Conservation (phyloP, 2,888 invertebrate genomes). For the Tyria jacobaeae region DNA sequence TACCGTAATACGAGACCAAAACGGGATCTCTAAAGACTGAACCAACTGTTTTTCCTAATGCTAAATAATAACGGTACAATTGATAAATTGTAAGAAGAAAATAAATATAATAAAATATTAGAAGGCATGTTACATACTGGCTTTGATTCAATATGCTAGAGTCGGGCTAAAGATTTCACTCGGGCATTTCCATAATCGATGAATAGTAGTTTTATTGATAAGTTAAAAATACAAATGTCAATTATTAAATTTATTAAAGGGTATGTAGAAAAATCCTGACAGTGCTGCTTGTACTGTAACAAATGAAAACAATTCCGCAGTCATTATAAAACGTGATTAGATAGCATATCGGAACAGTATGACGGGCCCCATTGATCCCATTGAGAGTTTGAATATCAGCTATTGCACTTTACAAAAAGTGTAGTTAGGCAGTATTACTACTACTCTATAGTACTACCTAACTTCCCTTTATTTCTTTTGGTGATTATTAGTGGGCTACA, state of each 20-base stretch:
- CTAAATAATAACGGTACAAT: not conserved
- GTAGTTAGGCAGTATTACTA: too few relatives aligned
- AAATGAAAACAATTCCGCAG: too few relatives aligned
- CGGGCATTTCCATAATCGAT: not conserved
- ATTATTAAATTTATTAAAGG: not conserved
- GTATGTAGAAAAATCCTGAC: too few relatives aligned
- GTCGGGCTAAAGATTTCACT: not conserved
- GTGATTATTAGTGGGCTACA: too few relatives aligned
- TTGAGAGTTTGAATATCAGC: too few relatives aligned
- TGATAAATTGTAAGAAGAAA: not conserved
- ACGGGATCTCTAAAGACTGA: not conserved
- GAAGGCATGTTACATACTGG: not conserved
- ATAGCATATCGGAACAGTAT: too few relatives aligned
- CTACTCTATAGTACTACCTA: too few relatives aligned
- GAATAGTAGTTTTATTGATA: slow-evolving; percentile 7
- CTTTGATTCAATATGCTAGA: not conserved
- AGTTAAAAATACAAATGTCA: not conserved
- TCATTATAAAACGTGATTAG: too few relatives aligned
- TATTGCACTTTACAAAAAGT: too few relatives aligned
- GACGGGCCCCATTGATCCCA: too few relatives aligned
- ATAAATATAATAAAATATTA: not conserved
- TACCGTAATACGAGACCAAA: not conserved
- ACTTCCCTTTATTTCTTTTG: too few relatives aligned
- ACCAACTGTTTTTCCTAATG: not conserved
- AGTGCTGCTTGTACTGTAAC: too few relatives aligned